Base-by-base conservation (phyloP, 2,888 invertebrate genomes). In the Dasypogon diadema region DNA sequence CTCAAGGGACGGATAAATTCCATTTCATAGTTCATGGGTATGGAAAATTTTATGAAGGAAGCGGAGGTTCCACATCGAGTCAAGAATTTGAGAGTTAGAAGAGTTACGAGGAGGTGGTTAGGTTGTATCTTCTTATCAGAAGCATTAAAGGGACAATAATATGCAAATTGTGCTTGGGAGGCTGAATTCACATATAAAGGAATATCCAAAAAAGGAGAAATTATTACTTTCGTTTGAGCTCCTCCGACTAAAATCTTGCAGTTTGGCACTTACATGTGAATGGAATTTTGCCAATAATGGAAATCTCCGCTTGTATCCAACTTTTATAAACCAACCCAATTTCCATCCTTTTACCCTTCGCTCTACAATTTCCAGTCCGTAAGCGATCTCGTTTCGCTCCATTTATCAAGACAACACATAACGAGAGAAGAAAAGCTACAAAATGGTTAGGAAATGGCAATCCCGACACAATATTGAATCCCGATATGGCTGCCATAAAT, bases 401-500 rank as follows among this genome's bases (percentile, higher is more conserved):
- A 51, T 51, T 51, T 51, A 1, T 51, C 51, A 51, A 51, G 51
- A n/a, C 3, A 51, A 18, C 16, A 0, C n/a, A 51, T 16, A 51
- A 51, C 18, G 2, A 3, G 6, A 8, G 3, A 30, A 18, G 16
- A 51, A 51, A 18, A 51, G 16, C 3, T 51, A 16, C 18, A 51
- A 21, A 51, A 51, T 5, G 51, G n/a, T 16, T 16, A 12, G 5
- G 51, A 6, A 51, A 3, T 30, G 30, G 30, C 30, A 5, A 6
- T 30, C 8, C 18, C 5, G 12, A 16, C 51, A 51, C 51, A 51
- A 51, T 51, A 51, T 51, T 51, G 51, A 51, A 51, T 51, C 51
- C 18, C 16, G 16, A 51, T 16, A 51, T 51, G 51, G 5, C 4
- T 21, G 51, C 51, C 12, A 51, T 51, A 51, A 51, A 51, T 30